phyloP scores from a whole-genome alignment of 2,888 invertebrate species.

The Lycaena phlaeas region DNA sequence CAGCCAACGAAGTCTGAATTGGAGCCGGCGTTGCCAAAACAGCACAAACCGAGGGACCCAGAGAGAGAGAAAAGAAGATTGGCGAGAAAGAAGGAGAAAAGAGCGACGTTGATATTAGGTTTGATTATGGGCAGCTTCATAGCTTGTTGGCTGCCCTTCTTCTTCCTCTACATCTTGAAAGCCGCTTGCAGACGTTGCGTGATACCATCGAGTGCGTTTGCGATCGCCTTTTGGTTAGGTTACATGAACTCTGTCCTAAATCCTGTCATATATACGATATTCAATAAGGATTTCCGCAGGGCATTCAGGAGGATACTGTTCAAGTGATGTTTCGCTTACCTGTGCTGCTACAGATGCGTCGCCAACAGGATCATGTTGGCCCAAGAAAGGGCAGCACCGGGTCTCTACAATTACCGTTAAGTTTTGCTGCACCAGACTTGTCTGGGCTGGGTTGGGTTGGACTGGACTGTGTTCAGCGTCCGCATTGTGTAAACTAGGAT shows the following conservation, averaged over 20 bases:
- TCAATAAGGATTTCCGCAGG: constrained; percentile 97
- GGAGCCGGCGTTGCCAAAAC: constrained; percentile 80
- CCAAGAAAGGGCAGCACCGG: constrained; percentile 76
- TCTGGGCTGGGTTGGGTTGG: neutral
- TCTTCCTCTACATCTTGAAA: constrained; percentile 91
- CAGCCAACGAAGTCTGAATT: constrained; percentile 71
- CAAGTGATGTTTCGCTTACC: constrained; percentile 92
- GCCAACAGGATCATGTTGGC: constrained; percentile 75
- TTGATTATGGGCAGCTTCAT: constrained; percentile 99
- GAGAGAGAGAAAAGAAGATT: constrained; percentile 94
- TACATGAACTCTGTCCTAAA: constrained; percentile 98
- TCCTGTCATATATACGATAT: constrained; percentile 96
- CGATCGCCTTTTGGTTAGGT: constrained; percentile 96
- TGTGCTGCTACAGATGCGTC: constrained; percentile 86
- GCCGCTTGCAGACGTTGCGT: constrained; percentile 83
- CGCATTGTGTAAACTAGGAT: neutral
- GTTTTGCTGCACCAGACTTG: neutral
- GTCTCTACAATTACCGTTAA: constrained; percentile 69
- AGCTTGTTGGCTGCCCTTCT: constrained; percentile 98
- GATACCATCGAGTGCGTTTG: constrained; percentile 88
- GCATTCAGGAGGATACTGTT: constrained; percentile 96
- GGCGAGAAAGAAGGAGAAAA: constrained; percentile 95
- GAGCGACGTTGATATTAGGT: constrained; percentile 96
- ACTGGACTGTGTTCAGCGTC: no score
- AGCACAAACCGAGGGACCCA: constrained; percentile 88